Evolutionary conservation across 2,797 vertebrate genomes (phyloP), one percentile per base, ranked within the genome.

Genomic region (Xiphophorus birchmanni): DNA sequence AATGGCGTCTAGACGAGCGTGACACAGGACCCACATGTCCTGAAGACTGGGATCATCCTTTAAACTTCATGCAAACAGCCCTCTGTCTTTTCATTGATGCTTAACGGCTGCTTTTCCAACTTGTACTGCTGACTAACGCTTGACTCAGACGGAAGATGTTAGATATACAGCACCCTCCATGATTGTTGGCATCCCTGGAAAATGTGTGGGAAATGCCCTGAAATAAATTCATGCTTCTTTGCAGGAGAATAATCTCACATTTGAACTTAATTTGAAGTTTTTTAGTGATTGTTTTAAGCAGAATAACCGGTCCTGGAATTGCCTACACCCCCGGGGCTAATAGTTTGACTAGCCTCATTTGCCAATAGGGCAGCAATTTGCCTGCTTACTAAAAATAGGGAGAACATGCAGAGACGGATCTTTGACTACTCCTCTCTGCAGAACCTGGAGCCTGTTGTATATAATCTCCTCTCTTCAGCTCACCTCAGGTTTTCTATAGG

Each of bases 11-110:
- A 88, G 82, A 88, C 80, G 73, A 88, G 88, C 78, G 44, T 67
- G 84, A 91, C 86, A 90, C 48, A 89, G 86, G 87, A 91, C 86
- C 90, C 88, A 87, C 89, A 88, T 89, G 89, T 81, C 85, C 73
- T 29, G 17, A 85, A 85, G 73, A 26, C 91, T 76, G 84, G 88
- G 77, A 89, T 91, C 87, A 21, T 87, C 91, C 91, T 95, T 93
- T 90, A 91, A 89, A 91, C 84, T 90, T 85, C 95, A 95, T 95
- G 95, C 94, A 95, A 90, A 95, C 79, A 92, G 87, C 93, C 88
- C 89, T 92, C 92, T 94, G 95, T 96, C 95, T 96, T 95, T 95
- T 95, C 95, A 95, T 96, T 93, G 95, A 92, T 96, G 95, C 94
- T 95, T 95, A 93, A 93, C 90, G 88, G 89, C 91, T 89, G 83